Conservation (phyloP, 1,140 invertebrate species). For the Neodiprion lecontei region DNA sequence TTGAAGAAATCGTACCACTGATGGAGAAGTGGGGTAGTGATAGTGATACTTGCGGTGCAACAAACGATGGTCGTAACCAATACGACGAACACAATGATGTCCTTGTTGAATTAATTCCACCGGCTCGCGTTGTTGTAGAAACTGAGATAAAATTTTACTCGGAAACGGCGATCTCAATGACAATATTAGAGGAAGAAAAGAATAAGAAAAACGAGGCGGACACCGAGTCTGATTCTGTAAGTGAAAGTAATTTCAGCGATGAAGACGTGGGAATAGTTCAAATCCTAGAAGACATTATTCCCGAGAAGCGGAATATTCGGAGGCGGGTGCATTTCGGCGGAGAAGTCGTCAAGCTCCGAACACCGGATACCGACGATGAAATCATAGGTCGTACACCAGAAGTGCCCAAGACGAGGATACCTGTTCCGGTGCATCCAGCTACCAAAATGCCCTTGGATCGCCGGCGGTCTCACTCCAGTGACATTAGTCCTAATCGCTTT, state of each 20-base stretch:
- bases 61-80: conserved; percentile 16
- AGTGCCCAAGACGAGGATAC: conserved; percentile 43
- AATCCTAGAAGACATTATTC: conserved; percentile 24
- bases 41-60: neutral
- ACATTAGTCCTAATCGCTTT: conserved; percentile 34
- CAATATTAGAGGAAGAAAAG: conserved; percentile 74
- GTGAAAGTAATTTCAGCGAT: conserved; percentile 35
- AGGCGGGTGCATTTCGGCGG: conserved; percentile 80
- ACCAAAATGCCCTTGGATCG: conserved; percentile 47
- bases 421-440: conserved; percentile 54
- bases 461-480: conserved; percentile 38
- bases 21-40: neutral
- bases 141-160: conserved; percentile 81
- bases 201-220: conserved; percentile 55
- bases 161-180: conserved; percentile 80
- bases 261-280: conserved; percentile 52
- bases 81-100: conserved; percentile 14
- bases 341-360: conserved; percentile 81
- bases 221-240: conserved; percentile 58
- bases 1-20: conserved; percentile 27
- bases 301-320: conserved; percentile 38
- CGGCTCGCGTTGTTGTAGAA: conserved; percentile 73
- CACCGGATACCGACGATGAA: conserved; percentile 76
- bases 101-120: conserved; percentile 28
- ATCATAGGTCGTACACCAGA: conserved; percentile 18